These are phyloP conservation scores for Zhengitettix transpicula DNA, from an alignment of 2,888 invertebrate genomes.

Conservation along the genomic window DNA sequence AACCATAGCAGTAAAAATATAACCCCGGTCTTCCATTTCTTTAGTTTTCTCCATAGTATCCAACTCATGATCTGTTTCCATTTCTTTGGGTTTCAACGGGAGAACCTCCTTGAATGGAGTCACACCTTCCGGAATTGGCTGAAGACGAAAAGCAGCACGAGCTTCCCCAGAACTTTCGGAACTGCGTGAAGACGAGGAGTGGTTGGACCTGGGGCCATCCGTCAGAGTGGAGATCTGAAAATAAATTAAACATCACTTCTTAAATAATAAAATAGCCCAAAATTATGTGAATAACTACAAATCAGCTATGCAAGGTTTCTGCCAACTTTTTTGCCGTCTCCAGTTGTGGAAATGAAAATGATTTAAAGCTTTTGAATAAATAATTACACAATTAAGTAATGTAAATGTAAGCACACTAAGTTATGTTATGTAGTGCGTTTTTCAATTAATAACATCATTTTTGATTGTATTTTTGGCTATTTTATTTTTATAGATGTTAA, in stretches of 20 bases:
- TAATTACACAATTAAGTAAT: too few species aligned
- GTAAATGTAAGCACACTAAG: too few species aligned
- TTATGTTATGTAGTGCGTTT: too few species aligned
- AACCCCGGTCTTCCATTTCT: not conserved
- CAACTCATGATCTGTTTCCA: not conserved
- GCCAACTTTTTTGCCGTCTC: too few species aligned
- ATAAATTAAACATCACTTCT: not conserved
- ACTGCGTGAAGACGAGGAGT: constrained; percentile 13
- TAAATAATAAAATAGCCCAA: too few species aligned
- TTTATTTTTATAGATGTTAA: too few species aligned
- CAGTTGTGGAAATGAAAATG: too few species aligned
- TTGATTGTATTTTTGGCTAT: too few species aligned
- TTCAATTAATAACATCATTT: too few species aligned
- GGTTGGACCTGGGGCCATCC: constrained; percentile 7
- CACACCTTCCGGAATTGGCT: constrained; percentile 17
- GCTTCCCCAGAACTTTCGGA: constrained; percentile 14
- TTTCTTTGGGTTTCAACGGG: not conserved
- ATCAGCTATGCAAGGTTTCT: too few species aligned
- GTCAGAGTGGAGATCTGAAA: constrained; percentile 2
- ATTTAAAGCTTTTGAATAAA: too few species aligned
- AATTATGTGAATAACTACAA: too few species aligned
- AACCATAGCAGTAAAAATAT: not conserved
- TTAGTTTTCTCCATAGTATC: not conserved
- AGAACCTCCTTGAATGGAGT: constrained; percentile 7
- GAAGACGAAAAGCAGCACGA: constrained; percentile 13